A percentile compares a stretch with the other conserved stretches of the same genome.
Evolutionary conservation across 2,888 invertebrate species (phyloP).

Genomic region (Sipunculus nudus): DNA sequence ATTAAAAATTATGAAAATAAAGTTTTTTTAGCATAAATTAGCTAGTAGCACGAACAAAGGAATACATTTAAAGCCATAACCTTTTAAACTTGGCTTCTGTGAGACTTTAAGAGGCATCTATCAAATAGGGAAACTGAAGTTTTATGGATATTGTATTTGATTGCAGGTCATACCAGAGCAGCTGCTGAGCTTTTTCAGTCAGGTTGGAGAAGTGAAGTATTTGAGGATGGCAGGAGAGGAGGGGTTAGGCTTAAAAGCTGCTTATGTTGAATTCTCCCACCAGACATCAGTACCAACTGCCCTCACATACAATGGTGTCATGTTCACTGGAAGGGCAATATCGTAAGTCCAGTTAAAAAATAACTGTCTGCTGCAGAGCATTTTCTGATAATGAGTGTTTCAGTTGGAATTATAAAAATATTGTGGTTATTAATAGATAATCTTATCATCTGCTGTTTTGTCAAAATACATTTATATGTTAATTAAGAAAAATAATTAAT

Average conservation of each 20-base stretch:
- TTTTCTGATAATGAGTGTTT: too few relatives aligned
- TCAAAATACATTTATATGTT: too few relatives aligned
- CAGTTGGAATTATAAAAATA: too few relatives aligned
- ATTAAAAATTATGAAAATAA: too few relatives aligned
- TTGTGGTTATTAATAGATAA: too few relatives aligned
- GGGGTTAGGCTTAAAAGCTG: constrained; percentile 74
- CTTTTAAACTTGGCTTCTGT: too few relatives aligned
- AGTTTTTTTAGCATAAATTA: too few relatives aligned
- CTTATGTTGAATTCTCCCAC: constrained; percentile 92
- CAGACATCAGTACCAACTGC: constrained; percentile 89
- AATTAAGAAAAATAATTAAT: too few relatives aligned
- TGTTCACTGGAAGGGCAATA: constrained; percentile 78
- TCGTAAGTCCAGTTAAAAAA: constrained; percentile 58
- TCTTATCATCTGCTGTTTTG: too few relatives aligned
- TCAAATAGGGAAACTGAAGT: background rate
- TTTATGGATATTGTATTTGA: constrained; percentile 43
- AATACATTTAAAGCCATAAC: too few relatives aligned
- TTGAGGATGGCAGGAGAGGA: constrained; percentile 88
- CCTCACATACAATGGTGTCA: constrained; percentile 79
- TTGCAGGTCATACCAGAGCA: constrained; percentile 74
- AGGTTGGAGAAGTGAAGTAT: constrained; percentile 94
- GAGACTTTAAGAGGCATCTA: background rate
- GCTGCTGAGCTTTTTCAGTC: constrained; percentile 86
- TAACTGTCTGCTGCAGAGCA: background rate
- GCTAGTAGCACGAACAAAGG: too few relatives aligned